phyloP scores from a whole-genome alignment of 2,113 vertebrate genomes.

The Mormyrus lacerda region DNA sequence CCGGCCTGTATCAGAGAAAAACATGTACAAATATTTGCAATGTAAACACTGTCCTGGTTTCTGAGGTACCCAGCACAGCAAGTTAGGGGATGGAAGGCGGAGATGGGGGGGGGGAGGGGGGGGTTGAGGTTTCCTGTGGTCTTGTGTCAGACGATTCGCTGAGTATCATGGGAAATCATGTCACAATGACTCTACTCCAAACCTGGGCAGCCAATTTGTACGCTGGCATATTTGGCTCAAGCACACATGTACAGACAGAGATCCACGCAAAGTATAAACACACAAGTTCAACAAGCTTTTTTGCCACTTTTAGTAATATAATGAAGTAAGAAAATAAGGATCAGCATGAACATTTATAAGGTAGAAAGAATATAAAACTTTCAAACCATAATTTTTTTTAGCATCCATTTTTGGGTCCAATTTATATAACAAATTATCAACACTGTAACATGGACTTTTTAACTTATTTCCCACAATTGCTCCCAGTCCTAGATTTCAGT shows the following conservation, averaged over 20 bases:
- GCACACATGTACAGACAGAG: background rate
- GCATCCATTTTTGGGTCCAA: background rate
- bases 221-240: background rate
- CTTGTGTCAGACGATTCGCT: background rate
- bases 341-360: background rate
- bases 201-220: background rate
- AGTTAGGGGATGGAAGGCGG: background rate
- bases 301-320: background rate
- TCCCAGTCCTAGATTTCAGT: background rate
- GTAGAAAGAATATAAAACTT: background rate
- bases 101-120: background rate
- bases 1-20: background rate
- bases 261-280: background rate
- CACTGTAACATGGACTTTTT: background rate
- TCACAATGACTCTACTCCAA: background rate
- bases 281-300: background rate
- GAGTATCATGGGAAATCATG: conserved; percentile 12
- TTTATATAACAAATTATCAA: background rate
- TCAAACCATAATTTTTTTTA: background rate
- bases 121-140: conserved; percentile 6
- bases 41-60: background rate
- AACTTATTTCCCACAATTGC: background rate
- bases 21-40: conserved; percentile 18
- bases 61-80: background rate
- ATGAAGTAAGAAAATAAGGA: background rate